Evolutionary conservation across 2,113 vertebrate genomes (phyloP).

Genomic region (Numenius arquata): DNA sequence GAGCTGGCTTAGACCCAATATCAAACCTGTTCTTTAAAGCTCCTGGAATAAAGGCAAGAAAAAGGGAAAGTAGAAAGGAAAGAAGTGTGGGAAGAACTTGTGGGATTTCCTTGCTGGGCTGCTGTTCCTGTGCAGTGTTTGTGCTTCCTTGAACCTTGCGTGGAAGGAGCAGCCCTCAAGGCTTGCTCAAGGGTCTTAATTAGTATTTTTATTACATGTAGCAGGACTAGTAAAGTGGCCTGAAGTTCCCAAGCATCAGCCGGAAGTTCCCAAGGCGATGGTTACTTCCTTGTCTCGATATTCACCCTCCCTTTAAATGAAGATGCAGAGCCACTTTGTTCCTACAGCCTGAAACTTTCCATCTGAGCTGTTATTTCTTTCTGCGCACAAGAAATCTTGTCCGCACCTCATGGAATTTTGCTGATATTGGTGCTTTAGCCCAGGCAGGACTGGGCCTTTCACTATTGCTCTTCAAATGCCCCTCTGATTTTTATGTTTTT

Average conservation of each 20-base stretch:
- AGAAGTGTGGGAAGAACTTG: background rate
- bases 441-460: background rate
- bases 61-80: background rate
- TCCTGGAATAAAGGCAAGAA: background rate
- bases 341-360: background rate
- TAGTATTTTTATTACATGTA: background rate
- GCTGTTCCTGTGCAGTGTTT: rapidly evolving
- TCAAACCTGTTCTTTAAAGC: background rate
- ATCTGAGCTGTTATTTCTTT: background rate
- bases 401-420: too few species aligned
- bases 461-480: background rate
- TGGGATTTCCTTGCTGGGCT: rapidly evolving
- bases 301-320: background rate
- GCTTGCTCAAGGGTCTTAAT: background rate
- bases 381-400: background rate
- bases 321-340: background rate
- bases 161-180: background rate
- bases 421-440: background rate
- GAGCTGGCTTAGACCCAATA: rapidly evolving
- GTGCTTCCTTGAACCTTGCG: background rate
- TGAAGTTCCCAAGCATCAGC: background rate
- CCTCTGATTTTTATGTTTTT: too few species aligned
- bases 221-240: background rate
- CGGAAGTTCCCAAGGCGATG: background rate
- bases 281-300: background rate